phyloP scores from a whole-genome alignment of 2,113 vertebrate species.

The Nothocercus nigrocapillus region DNA sequence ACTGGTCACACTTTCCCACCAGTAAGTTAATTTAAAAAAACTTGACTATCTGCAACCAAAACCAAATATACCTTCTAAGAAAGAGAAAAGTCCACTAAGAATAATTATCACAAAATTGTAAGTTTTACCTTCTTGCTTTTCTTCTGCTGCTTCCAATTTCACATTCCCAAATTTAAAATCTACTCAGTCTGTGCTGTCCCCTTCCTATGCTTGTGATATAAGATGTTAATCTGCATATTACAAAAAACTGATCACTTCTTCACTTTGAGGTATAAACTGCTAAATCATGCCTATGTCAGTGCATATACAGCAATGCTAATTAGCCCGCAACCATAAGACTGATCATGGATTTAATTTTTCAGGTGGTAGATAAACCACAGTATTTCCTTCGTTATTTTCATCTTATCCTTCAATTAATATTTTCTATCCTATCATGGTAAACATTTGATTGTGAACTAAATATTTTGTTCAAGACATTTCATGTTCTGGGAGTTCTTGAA shows the following conservation, averaged over 20 bases:
- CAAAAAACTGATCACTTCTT: neutral
- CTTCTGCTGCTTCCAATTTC: neutral
- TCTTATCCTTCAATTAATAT: neutral
- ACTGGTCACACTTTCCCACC: neutral
- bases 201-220: neutral
- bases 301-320: neutral
- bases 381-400: neutral
- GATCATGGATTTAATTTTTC: neutral
- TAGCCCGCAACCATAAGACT: neutral
- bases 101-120: neutral
- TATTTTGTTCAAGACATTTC: neutral
- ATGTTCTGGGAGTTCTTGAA: neutral
- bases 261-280: neutral
- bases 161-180: neutral
- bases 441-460: neutral
- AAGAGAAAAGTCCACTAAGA: fast-evolving
- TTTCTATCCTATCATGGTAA: neutral
- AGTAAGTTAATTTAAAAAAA: neutral
- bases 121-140: neutral
- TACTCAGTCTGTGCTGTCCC: neutral
- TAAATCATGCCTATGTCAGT: neutral
- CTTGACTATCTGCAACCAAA: neutral
- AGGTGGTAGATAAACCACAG: neutral
- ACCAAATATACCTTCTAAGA: neutral
- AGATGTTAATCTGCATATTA: neutral